Evolutionary conservation across 2,113 vertebrate species (phyloP).

Genomic region (Chrysemys picta): DNA sequence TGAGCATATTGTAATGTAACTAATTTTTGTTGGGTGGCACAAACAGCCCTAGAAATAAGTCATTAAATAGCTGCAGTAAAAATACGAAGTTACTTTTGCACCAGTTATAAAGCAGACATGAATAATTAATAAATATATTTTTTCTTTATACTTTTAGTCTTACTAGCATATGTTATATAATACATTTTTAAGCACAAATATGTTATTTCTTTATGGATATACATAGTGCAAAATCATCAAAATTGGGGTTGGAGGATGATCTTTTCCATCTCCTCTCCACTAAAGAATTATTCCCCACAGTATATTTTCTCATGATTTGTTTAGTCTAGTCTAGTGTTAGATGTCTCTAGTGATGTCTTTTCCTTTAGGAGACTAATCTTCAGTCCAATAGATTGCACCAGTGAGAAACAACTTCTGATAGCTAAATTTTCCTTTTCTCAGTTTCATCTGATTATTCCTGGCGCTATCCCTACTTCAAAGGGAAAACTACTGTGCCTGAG

Average conservation of each 20-base stretch:
- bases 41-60: constrained; percentile 56
- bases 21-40: constrained; percentile 30
- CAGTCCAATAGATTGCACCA: background rate
- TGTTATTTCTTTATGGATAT: background rate
- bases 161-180: background rate
- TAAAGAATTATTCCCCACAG: background rate
- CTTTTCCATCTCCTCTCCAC: background rate
- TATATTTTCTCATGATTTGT: background rate
- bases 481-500: background rate
- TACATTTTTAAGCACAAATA: background rate
- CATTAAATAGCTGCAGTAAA: background rate
- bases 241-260: background rate
- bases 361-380: background rate
- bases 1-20: background rate
- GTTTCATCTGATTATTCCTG: background rate
- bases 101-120: background rate
- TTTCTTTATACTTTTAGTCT: background rate
- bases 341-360: background rate
- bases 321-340: background rate
- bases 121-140: background rate
- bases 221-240: background rate
- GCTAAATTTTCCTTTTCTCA: background rate
- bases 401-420: background rate
- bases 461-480: background rate
- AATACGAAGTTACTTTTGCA: background rate